Base-by-base conservation (phyloP, 2,888 invertebrate genomes). In the Bembecia ichneumoniformis region DNA sequence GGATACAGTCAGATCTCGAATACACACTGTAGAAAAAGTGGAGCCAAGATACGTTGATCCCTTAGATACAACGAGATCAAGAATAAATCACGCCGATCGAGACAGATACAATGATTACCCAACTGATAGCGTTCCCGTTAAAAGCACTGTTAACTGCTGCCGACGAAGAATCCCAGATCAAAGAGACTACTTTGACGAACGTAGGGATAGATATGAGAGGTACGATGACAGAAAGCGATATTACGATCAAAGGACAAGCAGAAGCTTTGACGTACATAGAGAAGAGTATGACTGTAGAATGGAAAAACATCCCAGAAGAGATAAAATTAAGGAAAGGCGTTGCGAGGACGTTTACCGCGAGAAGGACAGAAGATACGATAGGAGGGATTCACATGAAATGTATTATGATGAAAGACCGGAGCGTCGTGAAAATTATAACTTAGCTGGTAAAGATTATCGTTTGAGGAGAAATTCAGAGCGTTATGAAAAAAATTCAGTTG, bases 181-280 rank as follows among this genome's bases (percentile, higher is more conserved):
- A 9, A 62, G 67, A 35, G 66, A 70, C 3, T 74, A 66, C 47
- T 74, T 67, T 52, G 74, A 75, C 1, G 60, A 61, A 0, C 54
- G 55, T 48, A 51, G 46, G 11, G 59, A 57, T 1, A 62, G 69
- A 51, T 59, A 58, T 3, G 65, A 66, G 51, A 57, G 61, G 43
- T 71, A 68, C 46, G 76, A 77, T 0, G 74, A 75, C 2, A 71
- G 74, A 1, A 65, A 70, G 51, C 66, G 65, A 49, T 65, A 58
- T 14, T 69, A 65, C 35, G 82, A 78, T 17, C 75, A 79, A 48
- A 82, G 73, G 49, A 71, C 77, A 1, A 82, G 79, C 49, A 67
- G 82, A 51, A 84, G 83, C 51, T 84, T 76, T 46, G 82, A 84
- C 3, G 53, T 72, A 1, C 70, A 67, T 1, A 68, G 77, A 36